phyloP scores from a whole-genome alignment of 2,113 vertebrate genomes.

The Psophia crepitans region DNA sequence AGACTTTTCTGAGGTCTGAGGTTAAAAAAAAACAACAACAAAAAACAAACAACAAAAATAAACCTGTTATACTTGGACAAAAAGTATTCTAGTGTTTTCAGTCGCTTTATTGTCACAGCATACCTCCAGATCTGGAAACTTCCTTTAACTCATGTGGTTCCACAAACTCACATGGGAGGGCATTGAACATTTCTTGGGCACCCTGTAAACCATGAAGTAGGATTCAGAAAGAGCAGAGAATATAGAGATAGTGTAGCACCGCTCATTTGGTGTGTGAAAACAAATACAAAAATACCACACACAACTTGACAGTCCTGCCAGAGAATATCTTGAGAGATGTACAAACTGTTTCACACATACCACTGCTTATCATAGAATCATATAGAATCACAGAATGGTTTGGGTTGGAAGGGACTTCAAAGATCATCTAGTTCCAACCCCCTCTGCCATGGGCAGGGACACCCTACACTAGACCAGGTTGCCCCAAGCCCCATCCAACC shows the following conservation, averaged over 20 bases:
- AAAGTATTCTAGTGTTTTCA: neutral
- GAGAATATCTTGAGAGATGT: neutral
- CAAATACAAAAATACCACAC: neutral
- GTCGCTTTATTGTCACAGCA: neutral
- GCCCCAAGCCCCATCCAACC: too few species aligned
- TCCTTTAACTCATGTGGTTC: constrained; percentile 92
- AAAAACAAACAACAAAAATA: neutral
- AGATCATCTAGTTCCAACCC: too few species aligned
- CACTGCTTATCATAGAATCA: neutral
- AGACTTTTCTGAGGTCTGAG: constrained; percentile 91
- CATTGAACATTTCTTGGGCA: constrained; percentile 92
- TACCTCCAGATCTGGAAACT: constrained; percentile 89
- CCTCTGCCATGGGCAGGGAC: too few species aligned
- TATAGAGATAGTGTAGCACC: neutral
- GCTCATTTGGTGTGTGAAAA: neutral
- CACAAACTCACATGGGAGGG: constrained; percentile 93
- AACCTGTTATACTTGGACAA: neutral
- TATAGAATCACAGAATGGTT: too few species aligned
- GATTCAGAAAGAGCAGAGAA: neutral
- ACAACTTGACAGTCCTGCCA: neutral
- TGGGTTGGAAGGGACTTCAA: too few species aligned
- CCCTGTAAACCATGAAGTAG: constrained; percentile 76
- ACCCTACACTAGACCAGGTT: too few species aligned
- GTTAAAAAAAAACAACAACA: neutral
- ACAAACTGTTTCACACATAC: neutral